Percentiles rank a stretch among this genome's conserved stretches.
These are phyloP conservation scores for Drosophila kurseongensis DNA, from an alignment of 1,140 invertebrate species.

Conservation along the genomic window DNA sequence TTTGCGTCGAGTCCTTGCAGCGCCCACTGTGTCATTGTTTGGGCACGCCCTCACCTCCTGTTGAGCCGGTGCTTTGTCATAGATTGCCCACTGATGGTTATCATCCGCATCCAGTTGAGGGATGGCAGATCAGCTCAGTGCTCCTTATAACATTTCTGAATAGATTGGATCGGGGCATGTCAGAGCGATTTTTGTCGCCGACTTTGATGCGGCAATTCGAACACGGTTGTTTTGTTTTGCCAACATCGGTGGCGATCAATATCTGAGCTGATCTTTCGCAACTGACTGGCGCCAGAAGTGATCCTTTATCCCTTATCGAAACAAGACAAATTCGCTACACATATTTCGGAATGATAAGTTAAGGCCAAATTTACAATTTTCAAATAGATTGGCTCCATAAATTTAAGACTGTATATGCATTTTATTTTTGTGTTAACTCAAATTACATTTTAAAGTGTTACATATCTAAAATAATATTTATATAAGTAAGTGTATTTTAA, in stretches of 20 bases:
- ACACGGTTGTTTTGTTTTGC: slow-evolving; percentile 64
- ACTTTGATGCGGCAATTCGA: slow-evolving; percentile 57
- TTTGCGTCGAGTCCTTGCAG: slow-evolving; percentile 58
- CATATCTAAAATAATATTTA: too few species aligned
- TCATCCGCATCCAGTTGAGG: slow-evolving; percentile 24
- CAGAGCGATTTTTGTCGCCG: slow-evolving; percentile 65
- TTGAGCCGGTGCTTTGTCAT: slow-evolving; percentile 60
- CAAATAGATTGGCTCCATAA: too few species aligned
- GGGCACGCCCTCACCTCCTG: slow-evolving; percentile 60
- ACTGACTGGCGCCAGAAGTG: slow-evolving; percentile 55
- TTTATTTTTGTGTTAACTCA: too few species aligned
- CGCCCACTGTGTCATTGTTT: slow-evolving; percentile 82
- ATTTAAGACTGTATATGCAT: too few species aligned
- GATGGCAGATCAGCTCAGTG: slow-evolving; percentile 15
- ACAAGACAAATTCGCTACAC: slow-evolving; percentile 30
- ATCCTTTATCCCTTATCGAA: slow-evolving; percentile 9
- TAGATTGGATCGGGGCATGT: slow-evolving; percentile 52
- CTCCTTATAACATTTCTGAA: slow-evolving; percentile 14
- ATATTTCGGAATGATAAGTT: slow-evolving; percentile 2
- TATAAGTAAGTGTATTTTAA: too few species aligned
- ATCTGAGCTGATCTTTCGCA: slow-evolving; percentile 65
- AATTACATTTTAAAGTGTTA: too few species aligned
- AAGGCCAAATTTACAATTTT: neutral
- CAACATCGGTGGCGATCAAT: slow-evolving; percentile 55
- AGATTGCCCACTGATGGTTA: slow-evolving; percentile 73